phyloP scores from a whole-genome alignment of 2,797 vertebrate genomes.

The Rhynchotus rufescens region DNA sequence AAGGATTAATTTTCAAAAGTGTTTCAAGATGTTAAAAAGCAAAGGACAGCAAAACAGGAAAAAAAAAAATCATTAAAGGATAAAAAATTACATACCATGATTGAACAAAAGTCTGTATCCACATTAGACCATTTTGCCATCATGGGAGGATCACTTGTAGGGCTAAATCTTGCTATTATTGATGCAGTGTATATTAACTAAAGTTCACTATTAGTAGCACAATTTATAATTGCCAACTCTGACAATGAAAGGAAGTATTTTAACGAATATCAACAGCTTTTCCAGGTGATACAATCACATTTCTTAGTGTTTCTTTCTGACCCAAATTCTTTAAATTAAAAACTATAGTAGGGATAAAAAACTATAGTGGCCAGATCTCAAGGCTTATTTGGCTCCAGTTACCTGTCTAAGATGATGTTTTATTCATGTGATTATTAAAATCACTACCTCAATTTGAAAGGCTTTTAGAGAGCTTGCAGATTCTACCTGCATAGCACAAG shows the following conservation, averaged over 20 bases:
- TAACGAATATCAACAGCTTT: background rate
- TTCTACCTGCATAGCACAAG: background rate
- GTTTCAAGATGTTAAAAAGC: background rate
- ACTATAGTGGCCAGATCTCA: background rate
- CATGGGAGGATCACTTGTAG: background rate
- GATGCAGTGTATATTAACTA: background rate
- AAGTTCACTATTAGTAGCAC: background rate
- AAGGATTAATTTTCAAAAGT: background rate
- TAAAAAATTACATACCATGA: background rate
- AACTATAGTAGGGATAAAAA: slow-evolving; percentile 17
- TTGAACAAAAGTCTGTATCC: background rate
- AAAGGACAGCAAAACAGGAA: background rate
- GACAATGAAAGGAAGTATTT: background rate
- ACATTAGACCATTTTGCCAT: background rate
- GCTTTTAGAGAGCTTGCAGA: slow-evolving; percentile 1
- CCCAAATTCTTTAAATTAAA: slow-evolving; percentile 37
- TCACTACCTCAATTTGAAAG: slow-evolving; percentile 21
- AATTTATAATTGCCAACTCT: background rate
- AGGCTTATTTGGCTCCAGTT: slow-evolving; percentile 36
- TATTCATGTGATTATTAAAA: slow-evolving; percentile 38
- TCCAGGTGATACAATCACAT: background rate
- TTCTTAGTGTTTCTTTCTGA: background rate
- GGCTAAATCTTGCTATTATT: background rate
- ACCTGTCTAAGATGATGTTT: slow-evolving; percentile 6
- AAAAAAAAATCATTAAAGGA: background rate